These are phyloP conservation scores for Steinernema feltiae DNA, from an alignment of 1,140 invertebrate species.

Conservation along the genomic window DNA sequence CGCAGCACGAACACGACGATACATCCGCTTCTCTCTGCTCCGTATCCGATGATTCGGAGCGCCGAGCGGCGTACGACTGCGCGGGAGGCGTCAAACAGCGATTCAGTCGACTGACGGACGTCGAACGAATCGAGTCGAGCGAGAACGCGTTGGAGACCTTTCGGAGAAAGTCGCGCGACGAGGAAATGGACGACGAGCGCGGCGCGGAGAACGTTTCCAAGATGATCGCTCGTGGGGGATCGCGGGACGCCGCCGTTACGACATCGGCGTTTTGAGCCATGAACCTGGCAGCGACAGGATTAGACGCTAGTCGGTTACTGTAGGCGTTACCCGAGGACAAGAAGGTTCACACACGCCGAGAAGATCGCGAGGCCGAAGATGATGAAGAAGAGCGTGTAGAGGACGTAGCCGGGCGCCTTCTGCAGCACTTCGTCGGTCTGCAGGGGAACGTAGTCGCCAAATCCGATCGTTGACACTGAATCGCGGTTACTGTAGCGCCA, in stretches of 20 bases:
- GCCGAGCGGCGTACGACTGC: too few relatives aligned
- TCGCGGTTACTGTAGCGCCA: not conserved
- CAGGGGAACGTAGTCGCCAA: constrained; percentile 65
- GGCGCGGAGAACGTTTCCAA: constrained; percentile 26
- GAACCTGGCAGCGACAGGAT: constrained; percentile 31
- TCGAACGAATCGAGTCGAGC: not conserved
- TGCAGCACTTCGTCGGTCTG: constrained; percentile 89
- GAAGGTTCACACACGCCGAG: constrained; percentile 90
- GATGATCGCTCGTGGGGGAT: constrained; percentile 27
- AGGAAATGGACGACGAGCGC: not conserved
- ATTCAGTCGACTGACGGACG: not conserved
- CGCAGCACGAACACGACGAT: not conserved
- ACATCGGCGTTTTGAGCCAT: constrained; percentile 52
- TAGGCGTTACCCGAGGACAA: constrained; percentile 75
- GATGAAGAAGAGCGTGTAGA: constrained; percentile 96
- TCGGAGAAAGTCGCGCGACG: not conserved
- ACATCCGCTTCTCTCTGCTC: not conserved
- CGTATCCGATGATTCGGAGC: not conserved
- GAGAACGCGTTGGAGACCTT: not conserved
- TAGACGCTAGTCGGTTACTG: not conserved
- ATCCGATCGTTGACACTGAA: constrained; percentile 59
- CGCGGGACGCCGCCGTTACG: constrained; percentile 34
- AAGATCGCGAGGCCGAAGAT: constrained; percentile 97
- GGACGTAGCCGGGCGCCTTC: constrained; percentile 87
- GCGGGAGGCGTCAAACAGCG: not conserved